Evolutionary conservation across 2,113 vertebrate genomes (phyloP), one percentile per base, ranked within the genome.

Genomic region (Naja naja): DNA sequence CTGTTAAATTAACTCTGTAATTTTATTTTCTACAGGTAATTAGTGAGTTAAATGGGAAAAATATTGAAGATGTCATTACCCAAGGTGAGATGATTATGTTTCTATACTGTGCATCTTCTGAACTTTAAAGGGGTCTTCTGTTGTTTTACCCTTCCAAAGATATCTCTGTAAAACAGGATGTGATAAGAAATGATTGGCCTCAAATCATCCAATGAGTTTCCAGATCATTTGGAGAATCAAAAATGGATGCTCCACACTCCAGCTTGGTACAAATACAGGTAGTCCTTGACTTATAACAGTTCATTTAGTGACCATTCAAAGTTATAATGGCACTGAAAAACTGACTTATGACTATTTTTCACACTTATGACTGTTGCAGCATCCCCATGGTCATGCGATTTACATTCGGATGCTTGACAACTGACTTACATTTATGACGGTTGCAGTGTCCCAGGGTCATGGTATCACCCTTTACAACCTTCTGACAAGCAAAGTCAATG

Each of bases 1-100:
- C 6, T 81, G 18, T 81, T 43, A 39, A 22, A 81, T 81, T 96
- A 89, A 96, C 25, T 0, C 58, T 86, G 49, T 91, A 3, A 87
- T 86, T 58, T 95, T 96, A 52, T 91, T 92, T 94, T 34, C 39
- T 1, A 18, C 54, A 99, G 99, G 99, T 99, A 64, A 98, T 99
- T 94, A 96, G 97, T 89, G 99, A 99, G 94, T 98, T 99, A 92
- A 98, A 97, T 86, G 99, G 99, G 86, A 99, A 99, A 95, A 99
- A 98, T 91, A 98, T 99, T 0, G 98, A 99, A 64, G 99, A 99
- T 43, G 99, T 99, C 81, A 99, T 99, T 54, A 97, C 98, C 27
- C 98, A 99, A 96, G 99, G 99, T 99, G 94, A 98, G 98, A 94
- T 87, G 8, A 30, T 3, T 4, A 43, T 12, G 53, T 9, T n/a